Evolutionary conservation across 2,113 vertebrate genomes (phyloP).

Genomic region (Neogobius melanostomus): DNA sequence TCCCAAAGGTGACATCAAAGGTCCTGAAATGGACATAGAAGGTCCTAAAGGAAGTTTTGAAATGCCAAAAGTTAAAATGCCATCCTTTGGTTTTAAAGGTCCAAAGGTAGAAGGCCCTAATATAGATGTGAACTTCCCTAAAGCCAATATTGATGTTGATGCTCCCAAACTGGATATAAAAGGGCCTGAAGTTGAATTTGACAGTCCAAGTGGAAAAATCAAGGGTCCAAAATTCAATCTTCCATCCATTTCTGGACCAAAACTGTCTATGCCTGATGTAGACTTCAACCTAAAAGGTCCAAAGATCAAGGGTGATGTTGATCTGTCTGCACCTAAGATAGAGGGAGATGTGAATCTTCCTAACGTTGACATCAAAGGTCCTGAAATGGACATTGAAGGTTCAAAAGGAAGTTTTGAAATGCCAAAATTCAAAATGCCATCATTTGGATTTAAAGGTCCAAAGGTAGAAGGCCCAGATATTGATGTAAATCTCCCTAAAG

Average conservation of each 20-base stretch:
- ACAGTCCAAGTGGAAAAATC: background rate
- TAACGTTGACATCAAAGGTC: background rate
- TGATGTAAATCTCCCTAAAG: no score
- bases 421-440: no score
- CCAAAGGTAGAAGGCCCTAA: background rate
- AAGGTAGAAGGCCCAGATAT: no score
- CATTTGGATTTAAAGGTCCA: no score
- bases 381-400: no score
- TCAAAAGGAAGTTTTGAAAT: no score
- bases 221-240: background rate
- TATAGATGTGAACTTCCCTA: background rate
- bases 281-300: background rate
- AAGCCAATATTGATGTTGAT: conserved; percentile 13
- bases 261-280: background rate
- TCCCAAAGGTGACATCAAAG: background rate
- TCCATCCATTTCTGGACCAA: background rate
- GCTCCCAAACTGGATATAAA: background rate
- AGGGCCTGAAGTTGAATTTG: background rate
- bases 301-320: background rate
- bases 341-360: background rate
- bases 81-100: background rate
- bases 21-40: background rate
- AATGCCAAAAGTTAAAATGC: background rate
- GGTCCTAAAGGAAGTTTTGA: background rate
- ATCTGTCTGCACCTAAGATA: background rate